Evolutionary conservation across 2,888 invertebrate genomes (phyloP), one percentile per base, ranked within the genome.

Genomic region (Rhopalosiphum nymphaeae): DNA sequence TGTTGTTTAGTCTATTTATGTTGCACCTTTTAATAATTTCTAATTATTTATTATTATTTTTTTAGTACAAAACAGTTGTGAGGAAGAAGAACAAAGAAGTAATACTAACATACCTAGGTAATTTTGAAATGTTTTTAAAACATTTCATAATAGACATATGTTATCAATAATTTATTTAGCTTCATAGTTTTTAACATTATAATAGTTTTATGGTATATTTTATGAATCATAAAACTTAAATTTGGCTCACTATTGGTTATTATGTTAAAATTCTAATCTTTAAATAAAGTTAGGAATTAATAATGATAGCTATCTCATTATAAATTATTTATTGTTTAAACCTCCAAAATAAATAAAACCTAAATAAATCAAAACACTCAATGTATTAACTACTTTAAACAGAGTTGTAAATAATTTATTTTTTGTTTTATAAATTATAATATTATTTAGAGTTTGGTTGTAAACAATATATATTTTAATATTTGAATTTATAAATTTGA

Each of bases 31-130:
- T 61, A 25, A 26, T 53, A 3, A 89, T 36, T n/a, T 21, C 46
- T 49, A 67, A 42, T 92, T n/a, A 21, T 67, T 85, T 56, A 16
- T 56, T n/a, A 85, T 88, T 87, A 9, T 44, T 78, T 78, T 9
- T 84, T 89, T 61, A 93, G 93, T 46, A 49, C 89, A 89, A 84
- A 89, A 57, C 26, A 61, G 21, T 36, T 78, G 78, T 11, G 89
- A 85, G 29, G 93, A 90, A 93, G 93, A 93, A 26, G 89, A 89
- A 46, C 89, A 90, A 89, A 93, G 89, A 36, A 93, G 85, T 29
- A 89, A 78, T 93, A 36, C 89, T 26, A 78, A 93, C 29, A 85
- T 90, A 89, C 94, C 94, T 42, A 91, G 91, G 94, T 94, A 94
- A 87, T 85, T 53, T 61, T 87, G 5, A 61, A n/a, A 86, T 67